Conservation (phyloP, 2,888 invertebrate species). For the Tenthredo notha region DNA sequence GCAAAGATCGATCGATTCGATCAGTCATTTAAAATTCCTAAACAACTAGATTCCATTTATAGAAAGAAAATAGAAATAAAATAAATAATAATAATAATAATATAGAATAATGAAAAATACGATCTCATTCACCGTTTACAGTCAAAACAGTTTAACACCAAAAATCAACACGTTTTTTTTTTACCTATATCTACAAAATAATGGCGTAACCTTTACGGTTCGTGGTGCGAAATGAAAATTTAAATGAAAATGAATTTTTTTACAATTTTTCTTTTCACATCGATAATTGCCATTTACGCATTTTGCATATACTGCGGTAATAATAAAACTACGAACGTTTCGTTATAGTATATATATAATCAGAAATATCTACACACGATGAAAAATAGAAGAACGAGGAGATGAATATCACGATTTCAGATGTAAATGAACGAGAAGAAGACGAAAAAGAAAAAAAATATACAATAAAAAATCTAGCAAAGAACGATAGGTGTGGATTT, state of each 20-base stretch:
- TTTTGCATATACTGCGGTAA: neutral
- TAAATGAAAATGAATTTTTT: neutral
- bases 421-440: too few relatives aligned
- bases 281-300: neutral
- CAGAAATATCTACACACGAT: neutral
- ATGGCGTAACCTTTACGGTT: neutral
- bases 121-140: neutral
- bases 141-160: neutral
- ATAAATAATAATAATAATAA: too few relatives aligned
- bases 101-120: neutral
- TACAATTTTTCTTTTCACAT: neutral
- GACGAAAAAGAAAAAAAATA: neutral
- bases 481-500: neutral
- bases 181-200: neutral
- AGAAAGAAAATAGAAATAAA: neutral
- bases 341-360: neutral
- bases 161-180: constrained; percentile 17
- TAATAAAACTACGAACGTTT: constrained; percentile 10
- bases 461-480: neutral
- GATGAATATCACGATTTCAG: neutral
- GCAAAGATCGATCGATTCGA: neutral
- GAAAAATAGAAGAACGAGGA: neutral
- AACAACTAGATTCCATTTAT: neutral
- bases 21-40: neutral
- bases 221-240: neutral